These are phyloP conservation scores for Oriolus oriolus DNA, from an alignment of 2,113 vertebrate genomes.

Conservation along the genomic window DNA sequence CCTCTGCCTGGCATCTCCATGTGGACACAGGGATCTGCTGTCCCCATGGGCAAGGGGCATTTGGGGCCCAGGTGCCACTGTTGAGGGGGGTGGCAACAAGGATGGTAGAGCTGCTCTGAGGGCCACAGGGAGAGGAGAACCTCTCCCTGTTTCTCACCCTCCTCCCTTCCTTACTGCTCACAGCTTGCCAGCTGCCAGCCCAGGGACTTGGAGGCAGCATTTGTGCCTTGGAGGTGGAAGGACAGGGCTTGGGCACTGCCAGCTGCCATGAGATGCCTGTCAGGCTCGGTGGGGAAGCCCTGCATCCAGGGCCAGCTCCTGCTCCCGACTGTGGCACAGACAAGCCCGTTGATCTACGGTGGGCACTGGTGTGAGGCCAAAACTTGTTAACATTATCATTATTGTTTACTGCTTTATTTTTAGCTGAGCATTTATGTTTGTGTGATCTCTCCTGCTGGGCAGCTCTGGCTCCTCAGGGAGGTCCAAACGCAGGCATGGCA, in stretches of 20 bases:
- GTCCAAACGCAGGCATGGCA: accelerated
- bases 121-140: neutral
- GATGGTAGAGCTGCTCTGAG: neutral
- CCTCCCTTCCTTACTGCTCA: neutral
- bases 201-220: neutral
- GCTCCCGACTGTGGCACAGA: neutral
- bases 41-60: neutral
- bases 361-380: neutral
- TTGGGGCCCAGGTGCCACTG: neutral
- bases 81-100: neutral
- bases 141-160: neutral
- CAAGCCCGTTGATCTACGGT: accelerated
- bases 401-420: neutral
- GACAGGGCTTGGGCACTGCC: neutral
- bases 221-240: neutral
- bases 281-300: neutral
- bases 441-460: neutral
- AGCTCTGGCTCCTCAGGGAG: neutral
- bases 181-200: neutral
- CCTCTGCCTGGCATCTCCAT: neutral
- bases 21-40: neutral
- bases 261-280: neutral
- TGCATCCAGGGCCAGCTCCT: neutral
- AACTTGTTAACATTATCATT: neutral
- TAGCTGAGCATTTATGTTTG: neutral